Evolutionary conservation across 2,113 vertebrate species (phyloP), one percentile per base, ranked within the genome.

Genomic region (Hiodon alosoides): DNA sequence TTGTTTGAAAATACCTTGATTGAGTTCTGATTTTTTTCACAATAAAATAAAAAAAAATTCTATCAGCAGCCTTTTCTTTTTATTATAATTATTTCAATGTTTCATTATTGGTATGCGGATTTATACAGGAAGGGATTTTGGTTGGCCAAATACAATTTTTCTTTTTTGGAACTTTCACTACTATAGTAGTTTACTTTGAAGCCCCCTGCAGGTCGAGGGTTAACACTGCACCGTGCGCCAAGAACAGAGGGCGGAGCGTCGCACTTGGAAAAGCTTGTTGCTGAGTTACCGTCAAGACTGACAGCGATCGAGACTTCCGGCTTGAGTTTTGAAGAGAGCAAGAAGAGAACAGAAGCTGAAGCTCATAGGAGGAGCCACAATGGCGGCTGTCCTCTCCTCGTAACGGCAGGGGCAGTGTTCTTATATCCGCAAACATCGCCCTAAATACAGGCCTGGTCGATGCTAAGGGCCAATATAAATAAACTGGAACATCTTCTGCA

Each of bases 341-440:
- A 82, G 81, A 82, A 84, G 81, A 75, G 82, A 80, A 83, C 83
- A 68, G 69, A 71, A 73, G 76, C 78, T 69, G 55, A 68, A 75
- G 79, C 79, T 74, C 81, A 81, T 73, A 72, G 88, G 81, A 84
- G 89, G 84, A 89, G 90, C 90, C 90, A 86, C 86, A 90, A 91
- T 91, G 92, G 92, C 89, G 89, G 84, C 90, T 88, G 84, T 89
- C 89, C 90, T 89, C 86, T 87, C 80, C 80, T 86, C 84, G 73
- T 87, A 82, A 85, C 87, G 70, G 67, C 69, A 68, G 85, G 87
- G 89, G 89, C 90, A 88, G 89, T 90, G 83, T 87, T 89, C 86
- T 85, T 88, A 90, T 90, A 93, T 93, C 91, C 92, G 90, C 87
- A 79, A 90, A 87, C 92, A 93, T 93, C 92, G 92, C 90, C 91